These are phyloP conservation scores for Auanema sp. DNA, from an alignment of 2,888 invertebrate species.

Conservation along the genomic window DNA sequence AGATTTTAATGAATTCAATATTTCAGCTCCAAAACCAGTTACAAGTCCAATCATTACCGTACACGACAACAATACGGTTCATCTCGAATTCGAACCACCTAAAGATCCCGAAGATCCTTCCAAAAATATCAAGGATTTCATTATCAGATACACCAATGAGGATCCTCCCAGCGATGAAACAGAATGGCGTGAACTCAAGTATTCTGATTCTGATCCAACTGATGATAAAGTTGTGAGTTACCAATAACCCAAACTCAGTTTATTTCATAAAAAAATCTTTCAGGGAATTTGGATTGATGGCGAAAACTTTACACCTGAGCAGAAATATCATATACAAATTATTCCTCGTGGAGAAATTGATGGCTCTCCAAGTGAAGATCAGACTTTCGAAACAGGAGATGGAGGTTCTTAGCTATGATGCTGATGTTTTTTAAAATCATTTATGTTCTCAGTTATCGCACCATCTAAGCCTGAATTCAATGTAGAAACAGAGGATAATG, in stretches of 20 bases:
- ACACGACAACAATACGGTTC: constrained; percentile 58
- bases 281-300: constrained; percentile 54
- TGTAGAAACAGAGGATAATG: constrained; percentile 53
- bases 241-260: neutral
- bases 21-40: constrained; percentile 41
- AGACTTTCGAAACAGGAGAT: constrained; percentile 52
- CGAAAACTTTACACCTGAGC: constrained; percentile 62
- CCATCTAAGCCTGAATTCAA: constrained; percentile 58
- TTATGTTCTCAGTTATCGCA: constrained; percentile 45
- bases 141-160: constrained; percentile 59
- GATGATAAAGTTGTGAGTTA: constrained; percentile 29
- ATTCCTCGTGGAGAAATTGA: constrained; percentile 60
- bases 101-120: constrained; percentile 56
- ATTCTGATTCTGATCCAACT: constrained; percentile 49
- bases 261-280: neutral
- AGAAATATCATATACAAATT: constrained; percentile 56
- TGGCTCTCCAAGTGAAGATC: constrained; percentile 49
- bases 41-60: constrained; percentile 40
- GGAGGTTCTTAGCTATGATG: constrained; percentile 36
- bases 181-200: constrained; percentile 60
- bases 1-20: neutral
- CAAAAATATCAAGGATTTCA: constrained; percentile 56
- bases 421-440: neutral
- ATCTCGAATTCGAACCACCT: constrained; percentile 49
- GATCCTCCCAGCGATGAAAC: constrained; percentile 57